A percentile compares a stretch with the other conserved stretches of the same genome.
phyloP scores from a whole-genome alignment of 53 echinoderm and acorn worm genomes.

The Astropecten irregularis region DNA sequence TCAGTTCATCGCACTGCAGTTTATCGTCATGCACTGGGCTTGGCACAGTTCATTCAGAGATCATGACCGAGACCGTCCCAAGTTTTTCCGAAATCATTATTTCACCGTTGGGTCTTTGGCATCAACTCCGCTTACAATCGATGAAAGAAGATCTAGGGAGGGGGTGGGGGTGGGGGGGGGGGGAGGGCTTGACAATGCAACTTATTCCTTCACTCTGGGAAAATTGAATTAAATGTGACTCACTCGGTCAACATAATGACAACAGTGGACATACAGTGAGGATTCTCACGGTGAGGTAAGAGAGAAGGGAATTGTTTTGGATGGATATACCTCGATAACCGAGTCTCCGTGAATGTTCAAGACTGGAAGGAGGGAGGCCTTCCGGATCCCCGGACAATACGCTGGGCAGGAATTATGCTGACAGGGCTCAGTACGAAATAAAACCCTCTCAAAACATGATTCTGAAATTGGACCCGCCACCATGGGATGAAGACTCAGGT shows the following conservation, averaged over 20 bases:
- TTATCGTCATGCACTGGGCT: too few relatives aligned
- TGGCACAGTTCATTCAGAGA: not conserved
- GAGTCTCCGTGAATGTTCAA: too few relatives aligned
- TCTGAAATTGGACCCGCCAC: conserved; percentile 39
- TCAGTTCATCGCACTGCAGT: too few relatives aligned
- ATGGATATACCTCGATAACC: too few relatives aligned
- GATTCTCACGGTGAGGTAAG: too few relatives aligned
- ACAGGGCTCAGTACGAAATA: conserved; percentile 46
- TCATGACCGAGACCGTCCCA: conserved; percentile 1
- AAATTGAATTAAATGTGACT: conserved; percentile 53
- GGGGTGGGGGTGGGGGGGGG: too few relatives aligned
- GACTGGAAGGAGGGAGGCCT: too few relatives aligned
- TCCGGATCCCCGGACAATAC: not conserved
- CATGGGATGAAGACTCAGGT: conserved; percentile 27
- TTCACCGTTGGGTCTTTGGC: conserved; percentile 3
- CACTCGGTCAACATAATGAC: conserved; percentile 45
- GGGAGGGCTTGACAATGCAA: conserved; percentile 24
- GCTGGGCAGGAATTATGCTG: conserved; percentile 2
- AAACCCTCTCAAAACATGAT: conserved; percentile 55
- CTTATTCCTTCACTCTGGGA: not conserved
- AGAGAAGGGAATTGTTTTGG: too few relatives aligned
- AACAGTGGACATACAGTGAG: too few relatives aligned
- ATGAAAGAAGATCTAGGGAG: conserved; percentile 39
- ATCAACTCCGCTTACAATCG: conserved; percentile 16
- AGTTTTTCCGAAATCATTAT: conserved; percentile 21